Evolutionary conservation across 2,888 invertebrate species (phyloP).

Genomic region (Embidobia sp.): DNA sequence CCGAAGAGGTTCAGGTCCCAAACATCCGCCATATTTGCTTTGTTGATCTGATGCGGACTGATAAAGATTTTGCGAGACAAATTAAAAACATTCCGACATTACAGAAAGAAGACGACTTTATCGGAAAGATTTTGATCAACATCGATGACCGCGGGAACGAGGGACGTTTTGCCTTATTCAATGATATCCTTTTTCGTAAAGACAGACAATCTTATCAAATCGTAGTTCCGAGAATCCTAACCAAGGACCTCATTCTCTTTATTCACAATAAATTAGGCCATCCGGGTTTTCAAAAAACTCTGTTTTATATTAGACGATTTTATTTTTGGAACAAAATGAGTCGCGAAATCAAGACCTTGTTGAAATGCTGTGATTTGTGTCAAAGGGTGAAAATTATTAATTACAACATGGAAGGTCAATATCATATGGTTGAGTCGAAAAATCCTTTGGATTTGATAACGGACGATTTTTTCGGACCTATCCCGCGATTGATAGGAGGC

Average conservation of each 20-base stretch:
- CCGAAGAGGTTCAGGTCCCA: no score
- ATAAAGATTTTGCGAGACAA: neutral
- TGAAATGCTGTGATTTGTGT: neutral
- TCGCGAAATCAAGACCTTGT: neutral
- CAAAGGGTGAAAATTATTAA: neutral
- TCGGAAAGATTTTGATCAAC: neutral
- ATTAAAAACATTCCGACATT: neutral
- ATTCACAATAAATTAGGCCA: slow-evolving; percentile 17
- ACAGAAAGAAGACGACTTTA: neutral
- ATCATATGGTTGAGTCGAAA: neutral
- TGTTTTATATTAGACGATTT: neutral
- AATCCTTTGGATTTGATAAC: slow-evolving; percentile 10
- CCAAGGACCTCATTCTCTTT: neutral
- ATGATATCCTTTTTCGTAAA: slow-evolving; percentile 5
- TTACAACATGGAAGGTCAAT: neutral
- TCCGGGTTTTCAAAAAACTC: slow-evolving; percentile 13
- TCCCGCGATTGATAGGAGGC: slow-evolving; percentile 1
- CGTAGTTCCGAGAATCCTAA: neutral
- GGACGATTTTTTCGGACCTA: slow-evolving; percentile 28
- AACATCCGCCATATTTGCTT: no score
- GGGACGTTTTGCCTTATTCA: neutral
- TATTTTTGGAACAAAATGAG: slow-evolving; percentile 12
- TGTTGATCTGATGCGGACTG: neutral
- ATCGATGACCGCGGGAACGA: neutral
- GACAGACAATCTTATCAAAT: slow-evolving; percentile 3